Evolutionary conservation across 2,113 vertebrate species (phyloP).

Genomic region (Mustelus asterias): DNA sequence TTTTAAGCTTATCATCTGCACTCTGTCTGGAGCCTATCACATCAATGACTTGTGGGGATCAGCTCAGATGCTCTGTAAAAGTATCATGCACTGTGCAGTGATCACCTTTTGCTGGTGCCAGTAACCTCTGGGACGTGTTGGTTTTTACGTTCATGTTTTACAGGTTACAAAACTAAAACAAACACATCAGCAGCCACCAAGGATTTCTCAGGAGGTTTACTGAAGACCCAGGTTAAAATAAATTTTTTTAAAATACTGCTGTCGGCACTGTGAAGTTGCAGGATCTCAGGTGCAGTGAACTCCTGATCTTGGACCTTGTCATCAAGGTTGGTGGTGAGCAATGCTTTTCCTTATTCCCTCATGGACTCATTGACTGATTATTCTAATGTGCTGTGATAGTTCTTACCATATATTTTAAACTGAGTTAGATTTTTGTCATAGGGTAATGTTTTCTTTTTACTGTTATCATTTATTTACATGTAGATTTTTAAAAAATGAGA

Average conservation of each 20-base stretch:
- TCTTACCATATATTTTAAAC: too few species aligned
- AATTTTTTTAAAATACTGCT: neutral
- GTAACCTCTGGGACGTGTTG: neutral
- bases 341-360: too few species aligned
- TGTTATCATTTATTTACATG: too few species aligned
- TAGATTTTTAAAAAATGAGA: too few species aligned
- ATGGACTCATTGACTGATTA: too few species aligned
- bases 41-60: neutral
- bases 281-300: neutral
- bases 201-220: neutral
- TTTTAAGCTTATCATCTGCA: neutral
- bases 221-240: neutral
- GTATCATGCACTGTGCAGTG: neutral
- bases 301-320: neutral
- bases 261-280: neutral
- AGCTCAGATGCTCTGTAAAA: neutral
- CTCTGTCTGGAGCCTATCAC: neutral
- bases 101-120: neutral
- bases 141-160: neutral
- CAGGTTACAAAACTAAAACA: neutral
- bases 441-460: too few species aligned
- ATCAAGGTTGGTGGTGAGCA: too few species aligned
- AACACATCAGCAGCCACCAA: neutral
- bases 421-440: too few species aligned
- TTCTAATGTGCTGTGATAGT: too few species aligned